Evolutionary conservation across 2,888 invertebrate species (phyloP).

Genomic region (Noctua pronuba): DNA sequence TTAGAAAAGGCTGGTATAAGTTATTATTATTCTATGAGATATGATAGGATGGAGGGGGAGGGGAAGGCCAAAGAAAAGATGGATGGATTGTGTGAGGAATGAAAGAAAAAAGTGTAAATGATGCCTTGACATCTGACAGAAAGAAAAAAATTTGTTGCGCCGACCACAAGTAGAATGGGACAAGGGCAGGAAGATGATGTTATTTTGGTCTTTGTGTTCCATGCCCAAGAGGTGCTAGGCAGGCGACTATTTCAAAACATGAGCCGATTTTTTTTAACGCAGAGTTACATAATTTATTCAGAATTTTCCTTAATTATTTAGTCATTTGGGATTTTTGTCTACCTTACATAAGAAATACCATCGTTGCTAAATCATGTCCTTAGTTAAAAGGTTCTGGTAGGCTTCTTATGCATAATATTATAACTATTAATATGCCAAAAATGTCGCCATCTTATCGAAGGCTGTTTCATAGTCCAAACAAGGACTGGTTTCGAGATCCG

Average conservation of each 20-base stretch:
- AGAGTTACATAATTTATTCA: not conserved
- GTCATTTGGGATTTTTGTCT: not conserved
- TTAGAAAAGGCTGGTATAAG: not conserved
- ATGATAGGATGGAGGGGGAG: no score
- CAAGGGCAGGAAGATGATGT: no score
- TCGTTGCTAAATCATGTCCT: not conserved
- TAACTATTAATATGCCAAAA: constrained; percentile 54
- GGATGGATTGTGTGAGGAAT: no score
- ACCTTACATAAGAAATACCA: not conserved
- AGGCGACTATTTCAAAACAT: not conserved
- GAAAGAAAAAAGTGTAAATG: no score
- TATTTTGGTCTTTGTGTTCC: not conserved
- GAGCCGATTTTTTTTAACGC: not conserved
- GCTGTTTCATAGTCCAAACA: constrained; percentile 48
- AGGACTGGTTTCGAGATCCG: constrained; percentile 68
- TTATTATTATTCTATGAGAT: no score
- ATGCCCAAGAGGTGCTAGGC: not conserved
- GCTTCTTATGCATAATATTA: constrained; percentile 11
- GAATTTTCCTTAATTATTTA: not conserved
- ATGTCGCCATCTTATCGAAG: constrained; percentile 57
- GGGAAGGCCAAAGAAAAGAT: no score
- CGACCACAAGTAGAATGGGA: no score
- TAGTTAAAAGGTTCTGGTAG: not conserved
- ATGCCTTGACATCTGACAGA: no score
- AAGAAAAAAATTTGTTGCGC: no score